A percentile compares a stretch with the other conserved stretches of the same genome.
These are phyloP conservation scores for Pampusana beccarii DNA, from an alignment of 2,113 vertebrate genomes.

Conservation along the genomic window DNA sequence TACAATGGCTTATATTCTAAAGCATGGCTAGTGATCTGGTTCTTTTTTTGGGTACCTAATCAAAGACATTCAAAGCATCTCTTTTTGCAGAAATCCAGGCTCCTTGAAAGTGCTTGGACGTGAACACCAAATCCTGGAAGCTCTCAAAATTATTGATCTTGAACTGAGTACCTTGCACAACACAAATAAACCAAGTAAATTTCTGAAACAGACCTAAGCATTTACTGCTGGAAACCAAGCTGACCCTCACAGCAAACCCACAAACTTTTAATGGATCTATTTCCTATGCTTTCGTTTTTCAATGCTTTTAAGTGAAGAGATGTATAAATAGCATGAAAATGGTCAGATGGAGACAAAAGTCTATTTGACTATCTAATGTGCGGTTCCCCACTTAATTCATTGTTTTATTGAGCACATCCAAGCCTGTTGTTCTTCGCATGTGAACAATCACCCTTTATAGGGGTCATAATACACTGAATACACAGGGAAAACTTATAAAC, in stretches of 20 bases:
- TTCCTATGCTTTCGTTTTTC: background rate
- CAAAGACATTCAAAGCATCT: background rate
- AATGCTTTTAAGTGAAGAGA: background rate
- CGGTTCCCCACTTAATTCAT: background rate
- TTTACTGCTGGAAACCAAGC: background rate
- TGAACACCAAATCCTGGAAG: background rate
- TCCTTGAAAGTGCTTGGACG: background rate
- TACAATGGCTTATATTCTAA: background rate
- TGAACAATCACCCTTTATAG: background rate
- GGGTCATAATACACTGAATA: background rate
- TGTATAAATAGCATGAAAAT: background rate
- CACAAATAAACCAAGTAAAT: background rate
- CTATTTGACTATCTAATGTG: background rate
- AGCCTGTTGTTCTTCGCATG: background rate
- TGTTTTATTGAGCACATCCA: background rate
- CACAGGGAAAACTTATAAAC: background rate
- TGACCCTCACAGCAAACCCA: background rate
- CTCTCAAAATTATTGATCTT: background rate
- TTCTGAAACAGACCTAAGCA: background rate
- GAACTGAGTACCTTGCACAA: background rate
- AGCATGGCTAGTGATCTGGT: background rate
- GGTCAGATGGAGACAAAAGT: background rate
- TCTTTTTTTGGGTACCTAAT: background rate
- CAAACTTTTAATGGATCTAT: background rate
- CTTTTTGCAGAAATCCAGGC: background rate